Evolutionary conservation across 2,888 invertebrate genomes (phyloP).

Genomic region (Bedellia somnulentella): DNA sequence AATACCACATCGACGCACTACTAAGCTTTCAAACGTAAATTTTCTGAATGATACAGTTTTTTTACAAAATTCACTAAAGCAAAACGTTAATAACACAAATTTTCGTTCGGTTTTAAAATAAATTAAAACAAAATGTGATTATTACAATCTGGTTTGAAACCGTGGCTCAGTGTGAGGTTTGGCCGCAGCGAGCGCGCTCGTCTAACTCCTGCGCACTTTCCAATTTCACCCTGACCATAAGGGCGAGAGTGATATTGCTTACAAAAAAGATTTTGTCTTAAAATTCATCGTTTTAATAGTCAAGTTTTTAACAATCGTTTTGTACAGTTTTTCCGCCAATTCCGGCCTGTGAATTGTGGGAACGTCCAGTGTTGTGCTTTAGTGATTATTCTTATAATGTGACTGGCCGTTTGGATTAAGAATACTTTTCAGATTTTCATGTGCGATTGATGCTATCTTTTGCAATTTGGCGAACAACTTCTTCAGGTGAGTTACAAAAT

Average conservation of each 20-base stretch:
- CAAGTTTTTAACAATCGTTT: too few relatives aligned
- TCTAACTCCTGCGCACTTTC: slow-evolving; percentile 19
- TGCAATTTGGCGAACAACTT: too few relatives aligned
- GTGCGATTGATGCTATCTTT: slow-evolving; percentile 12
- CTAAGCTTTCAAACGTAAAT: too few relatives aligned
- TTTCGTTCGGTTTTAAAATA: slow-evolving; percentile 42
- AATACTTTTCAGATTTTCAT: slow-evolving; percentile 11
- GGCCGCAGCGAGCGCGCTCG: slow-evolving; percentile 45
- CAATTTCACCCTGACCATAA: slow-evolving; percentile 18
- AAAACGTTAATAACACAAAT: too few relatives aligned
- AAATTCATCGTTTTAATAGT: not conserved
- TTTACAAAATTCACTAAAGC: too few relatives aligned
- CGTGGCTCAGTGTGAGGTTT: slow-evolving; percentile 44
- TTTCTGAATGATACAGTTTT: too few relatives aligned
- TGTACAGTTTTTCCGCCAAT: too few relatives aligned
- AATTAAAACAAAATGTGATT: slow-evolving; percentile 34
- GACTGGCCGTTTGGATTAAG: slow-evolving; percentile 4
- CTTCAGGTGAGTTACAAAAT: too few relatives aligned
- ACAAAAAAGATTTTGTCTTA: not conserved
- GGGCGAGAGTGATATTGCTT: not conserved
- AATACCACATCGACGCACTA: too few relatives aligned
- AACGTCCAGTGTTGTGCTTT: not conserved
- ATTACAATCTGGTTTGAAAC: slow-evolving; percentile 27
- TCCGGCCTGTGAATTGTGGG: slow-evolving; percentile 1
- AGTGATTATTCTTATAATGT: slow-evolving; percentile 3